Evolutionary conservation across 2,888 invertebrate genomes (phyloP).

Genomic region (Eubasilissa splendida): DNA sequence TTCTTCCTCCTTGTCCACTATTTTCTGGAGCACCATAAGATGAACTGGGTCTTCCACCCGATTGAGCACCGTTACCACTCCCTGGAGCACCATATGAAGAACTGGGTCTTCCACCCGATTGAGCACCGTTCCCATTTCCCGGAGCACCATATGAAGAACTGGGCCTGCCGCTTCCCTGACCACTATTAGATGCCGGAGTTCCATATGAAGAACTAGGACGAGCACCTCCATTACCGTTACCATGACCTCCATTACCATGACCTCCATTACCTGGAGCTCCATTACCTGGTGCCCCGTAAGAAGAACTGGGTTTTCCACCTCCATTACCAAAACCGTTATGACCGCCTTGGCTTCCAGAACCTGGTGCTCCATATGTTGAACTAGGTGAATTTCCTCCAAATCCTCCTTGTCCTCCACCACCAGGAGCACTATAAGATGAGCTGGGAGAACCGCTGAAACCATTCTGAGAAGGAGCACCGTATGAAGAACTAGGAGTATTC

Average conservation of each 20-base stretch:
- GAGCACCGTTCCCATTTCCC: conserved; percentile 59
- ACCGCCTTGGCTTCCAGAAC: conserved; percentile 52
- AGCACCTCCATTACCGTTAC: conserved; percentile 57
- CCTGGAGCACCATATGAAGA: conserved; percentile 59
- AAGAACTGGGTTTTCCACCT: conserved; percentile 61
- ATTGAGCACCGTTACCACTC: conserved; percentile 59
- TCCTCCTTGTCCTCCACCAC: conserved; percentile 59
- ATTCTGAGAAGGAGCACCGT: conserved; percentile 59
- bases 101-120: conserved; percentile 49
- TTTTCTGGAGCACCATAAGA: conserved; percentile 69
- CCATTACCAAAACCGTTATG: conserved; percentile 56
- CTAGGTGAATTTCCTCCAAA: conserved; percentile 61
- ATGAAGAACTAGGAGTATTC: conserved; percentile 58
- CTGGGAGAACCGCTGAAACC: conserved; percentile 48
- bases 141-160: conserved; percentile 60
- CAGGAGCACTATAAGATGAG: conserved; percentile 42
- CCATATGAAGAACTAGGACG: conserved; percentile 60
- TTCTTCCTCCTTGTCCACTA: conserved; percentile 39
- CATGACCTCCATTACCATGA: conserved; percentile 47
- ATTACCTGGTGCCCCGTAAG: conserved; percentile 59
- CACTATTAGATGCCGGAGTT: conserved; percentile 62
- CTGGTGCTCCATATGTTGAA: conserved; percentile 61
- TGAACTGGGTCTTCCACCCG: conserved; percentile 61
- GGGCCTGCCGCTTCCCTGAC: conserved; percentile 55
- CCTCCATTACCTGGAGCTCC: conserved; percentile 34